These are phyloP conservation scores for Podotricha telesiphe DNA, from an alignment of 2,888 invertebrate species.

Conservation along the genomic window DNA sequence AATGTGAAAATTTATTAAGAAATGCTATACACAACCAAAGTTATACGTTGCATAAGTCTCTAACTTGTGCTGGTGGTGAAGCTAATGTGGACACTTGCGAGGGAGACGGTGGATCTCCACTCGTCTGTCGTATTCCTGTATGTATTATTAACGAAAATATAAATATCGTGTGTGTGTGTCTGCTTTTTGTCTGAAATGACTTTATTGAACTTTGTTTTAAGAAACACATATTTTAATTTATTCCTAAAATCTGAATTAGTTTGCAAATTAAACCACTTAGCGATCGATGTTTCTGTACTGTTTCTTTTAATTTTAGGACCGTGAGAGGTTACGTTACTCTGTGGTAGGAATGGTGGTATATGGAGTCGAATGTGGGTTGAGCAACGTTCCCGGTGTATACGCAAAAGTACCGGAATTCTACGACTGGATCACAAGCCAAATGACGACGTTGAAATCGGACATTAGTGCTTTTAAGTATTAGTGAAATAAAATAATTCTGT, in stretches of 20 bases:
- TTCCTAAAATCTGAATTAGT: too few species aligned
- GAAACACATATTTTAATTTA: too few species aligned
- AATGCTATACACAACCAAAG: slow-evolving; percentile 86
- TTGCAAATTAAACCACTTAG: too few species aligned
- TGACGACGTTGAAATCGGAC: background rate
- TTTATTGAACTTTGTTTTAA: too few species aligned
- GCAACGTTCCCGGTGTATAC: slow-evolving; percentile 42
- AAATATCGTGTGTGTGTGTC: too few species aligned
- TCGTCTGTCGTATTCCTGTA: slow-evolving; percentile 85
- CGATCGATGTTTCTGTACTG: too few species aligned
- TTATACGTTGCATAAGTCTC: slow-evolving; percentile 87
- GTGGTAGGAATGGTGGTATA: slow-evolving; percentile 44
- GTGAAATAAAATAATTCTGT: background rate
- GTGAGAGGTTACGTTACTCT: slow-evolving; percentile 5
- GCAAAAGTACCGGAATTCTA: slow-evolving; percentile 41
- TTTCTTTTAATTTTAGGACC: background rate
- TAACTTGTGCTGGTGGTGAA: slow-evolving; percentile 91
- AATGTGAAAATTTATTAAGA: slow-evolving; percentile 77
- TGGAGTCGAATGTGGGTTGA: slow-evolving; percentile 41
- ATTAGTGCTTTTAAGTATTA: background rate
- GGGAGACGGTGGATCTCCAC: slow-evolving; percentile 90
- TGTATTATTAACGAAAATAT: background rate
- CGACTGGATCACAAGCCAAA: slow-evolving; percentile 40
- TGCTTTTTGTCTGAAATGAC: too few species aligned
- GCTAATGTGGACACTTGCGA: slow-evolving; percentile 87